Conservation (phyloP, 2,113 vertebrate genomes). For the Felis chaus region DNA sequence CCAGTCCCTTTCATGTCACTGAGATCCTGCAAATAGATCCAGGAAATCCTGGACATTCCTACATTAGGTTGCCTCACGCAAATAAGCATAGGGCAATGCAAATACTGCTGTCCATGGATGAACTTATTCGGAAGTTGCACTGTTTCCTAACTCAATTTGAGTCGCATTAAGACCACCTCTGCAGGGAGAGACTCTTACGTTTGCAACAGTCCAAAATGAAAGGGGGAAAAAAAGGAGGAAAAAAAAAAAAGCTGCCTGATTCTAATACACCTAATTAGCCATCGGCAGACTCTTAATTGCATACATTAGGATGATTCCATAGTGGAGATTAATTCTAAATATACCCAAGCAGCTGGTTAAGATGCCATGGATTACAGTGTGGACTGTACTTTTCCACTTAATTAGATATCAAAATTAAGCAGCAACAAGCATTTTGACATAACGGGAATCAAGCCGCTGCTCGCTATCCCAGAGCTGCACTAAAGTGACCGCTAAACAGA, state of each 20-base stretch:
- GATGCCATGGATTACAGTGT: conserved; percentile 94
- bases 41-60: conserved; percentile 49
- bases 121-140: conserved; percentile 2
- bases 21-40: conserved; percentile 1
- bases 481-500: conserved; percentile 94
- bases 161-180: conserved; percentile 73
- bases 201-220: conserved; percentile 73
- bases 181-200: conserved; percentile 70
- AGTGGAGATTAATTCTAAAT: conserved; percentile 99
- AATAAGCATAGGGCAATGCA: background rate
- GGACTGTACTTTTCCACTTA: conserved; percentile 97
- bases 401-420: conserved; percentile 97
- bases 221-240: background rate
- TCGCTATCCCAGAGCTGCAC: conserved; percentile 91
- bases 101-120: background rate
- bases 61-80: background rate
- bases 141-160: conserved; percentile 59
- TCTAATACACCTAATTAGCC: conserved; percentile 99
- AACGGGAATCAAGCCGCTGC: conserved; percentile 91
- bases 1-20: conserved; percentile 28
- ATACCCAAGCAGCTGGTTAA: conserved; percentile 98
- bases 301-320: conserved; percentile 99
- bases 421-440: conserved; percentile 92
- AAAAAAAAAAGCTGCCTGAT: conserved; percentile 87
- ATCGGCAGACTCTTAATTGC: conserved; percentile 99